Base-by-base conservation (phyloP, 2,888 invertebrate genomes). In the Nephrotoma flavescens region DNA sequence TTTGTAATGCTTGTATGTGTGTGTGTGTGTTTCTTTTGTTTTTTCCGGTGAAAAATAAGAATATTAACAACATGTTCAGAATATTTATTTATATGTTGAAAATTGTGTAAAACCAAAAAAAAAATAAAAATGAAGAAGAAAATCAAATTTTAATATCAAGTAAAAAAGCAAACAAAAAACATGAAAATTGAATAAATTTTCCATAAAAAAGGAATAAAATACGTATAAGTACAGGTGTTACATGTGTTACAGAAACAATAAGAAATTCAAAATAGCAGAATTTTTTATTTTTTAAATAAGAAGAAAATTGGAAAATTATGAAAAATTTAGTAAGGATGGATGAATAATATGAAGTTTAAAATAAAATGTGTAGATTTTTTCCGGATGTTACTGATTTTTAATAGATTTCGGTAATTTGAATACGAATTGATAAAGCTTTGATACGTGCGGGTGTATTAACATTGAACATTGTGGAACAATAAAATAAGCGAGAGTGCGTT, bases 101-200 rank as follows among this genome's bases (percentile, higher is more conserved):
- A 71, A 71, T 71, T 71, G 71, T 71, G 71, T 71, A 71, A 71
- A 71, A 71, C 71, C 71, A 71, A 31, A 71, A 31, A 31, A 71
- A 71, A 71, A 71, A 71, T 9, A 12, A 71, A 71, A 71, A 71
- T 71, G 71, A 71, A 71, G 31, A 71, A 71, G 71, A 71, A 71
- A 71, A 71, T 71, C 71, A 71, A 71, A 71, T 71, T 84, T 42
- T 84, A 42, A 42, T 84, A 84, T 42, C 42, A 84, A 84, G 42
- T 41, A 41, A 83, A 84, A 83, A 83, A 83, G 5, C 11, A 42
- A 41, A 41, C 41, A 83, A 83, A 31, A 84, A 84, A 84, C 84
- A 84, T 84, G 84, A 84, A 84, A 84, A 84, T 84, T 84, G 84
- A 84, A 84, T 84, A 84, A 84, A 84, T 84, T 84, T 84, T 19